Evolutionary conservation across 2,888 invertebrate genomes (phyloP).

Genomic region (Actias luna): DNA sequence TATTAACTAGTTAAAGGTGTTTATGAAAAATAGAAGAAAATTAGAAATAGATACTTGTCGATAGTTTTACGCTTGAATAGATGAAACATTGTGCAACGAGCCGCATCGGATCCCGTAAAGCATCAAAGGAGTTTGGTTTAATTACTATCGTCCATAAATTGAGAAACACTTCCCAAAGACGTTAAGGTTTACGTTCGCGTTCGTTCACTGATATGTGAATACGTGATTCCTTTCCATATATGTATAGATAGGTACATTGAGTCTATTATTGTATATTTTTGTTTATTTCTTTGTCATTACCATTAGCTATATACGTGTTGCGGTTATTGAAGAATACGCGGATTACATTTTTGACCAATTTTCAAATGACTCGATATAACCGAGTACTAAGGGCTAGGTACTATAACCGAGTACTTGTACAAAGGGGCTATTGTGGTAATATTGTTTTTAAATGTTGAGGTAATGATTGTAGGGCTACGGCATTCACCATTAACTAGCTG

Average conservation of each 20-base stretch:
- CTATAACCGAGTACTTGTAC: too few relatives aligned
- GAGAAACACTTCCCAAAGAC: slow-evolving; percentile 27
- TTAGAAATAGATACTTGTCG: slow-evolving; percentile 38
- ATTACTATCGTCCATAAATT: slow-evolving; percentile 42
- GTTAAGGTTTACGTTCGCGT: neutral
- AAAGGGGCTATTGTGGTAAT: too few relatives aligned
- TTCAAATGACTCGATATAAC: too few relatives aligned
- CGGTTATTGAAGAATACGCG: too few relatives aligned
- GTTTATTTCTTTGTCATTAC: neutral
- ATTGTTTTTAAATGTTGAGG: too few relatives aligned
- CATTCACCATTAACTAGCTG: too few relatives aligned
- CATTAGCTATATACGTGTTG: too few relatives aligned
- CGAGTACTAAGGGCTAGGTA: too few relatives aligned
- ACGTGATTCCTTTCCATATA: neutral
- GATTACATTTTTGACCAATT: too few relatives aligned
- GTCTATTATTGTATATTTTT: neutral
- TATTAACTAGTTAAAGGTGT: neutral
- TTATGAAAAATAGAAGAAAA: neutral
- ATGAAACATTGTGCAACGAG: slow-evolving; percentile 51
- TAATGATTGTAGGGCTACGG: too few relatives aligned
- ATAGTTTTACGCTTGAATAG: slow-evolving; percentile 45
- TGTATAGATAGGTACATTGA: neutral
- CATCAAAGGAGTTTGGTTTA: slow-evolving; percentile 53
- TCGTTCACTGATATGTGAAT: neutral
- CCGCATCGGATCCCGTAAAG: slow-evolving; percentile 37